phyloP scores from a whole-genome alignment of 2,113 vertebrate genomes.

The Charadrius vociferus region DNA sequence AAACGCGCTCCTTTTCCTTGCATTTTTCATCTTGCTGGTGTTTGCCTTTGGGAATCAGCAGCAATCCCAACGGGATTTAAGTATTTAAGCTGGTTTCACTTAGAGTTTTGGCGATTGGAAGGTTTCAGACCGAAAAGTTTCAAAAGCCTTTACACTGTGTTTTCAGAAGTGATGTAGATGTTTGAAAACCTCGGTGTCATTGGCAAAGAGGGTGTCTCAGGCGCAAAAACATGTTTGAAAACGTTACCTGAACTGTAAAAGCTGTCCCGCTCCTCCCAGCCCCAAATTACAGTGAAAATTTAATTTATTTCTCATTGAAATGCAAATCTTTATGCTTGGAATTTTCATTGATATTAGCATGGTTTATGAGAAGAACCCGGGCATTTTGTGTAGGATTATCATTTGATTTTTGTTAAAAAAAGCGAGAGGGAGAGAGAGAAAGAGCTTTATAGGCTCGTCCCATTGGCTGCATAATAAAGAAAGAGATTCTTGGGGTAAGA shows the following conservation, averaged over 20 bases:
- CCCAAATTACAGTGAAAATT: conserved; percentile 27
- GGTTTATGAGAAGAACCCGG: neutral
- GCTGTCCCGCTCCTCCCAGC: neutral
- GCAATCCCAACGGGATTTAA: neutral
- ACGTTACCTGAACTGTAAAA: neutral
- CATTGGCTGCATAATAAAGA: neutral
- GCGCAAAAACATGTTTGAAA: conserved; percentile 19
- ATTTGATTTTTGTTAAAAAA: neutral
- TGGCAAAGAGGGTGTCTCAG: neutral
- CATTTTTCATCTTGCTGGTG: neutral
- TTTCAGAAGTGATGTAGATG: neutral
- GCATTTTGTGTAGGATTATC: neutral
- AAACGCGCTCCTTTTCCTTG: neutral
- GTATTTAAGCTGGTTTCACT: neutral
- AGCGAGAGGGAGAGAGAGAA: neutral
- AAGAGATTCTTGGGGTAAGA: conserved; percentile 2
- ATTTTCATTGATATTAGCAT: conserved; percentile 23
- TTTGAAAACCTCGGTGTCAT: neutral
- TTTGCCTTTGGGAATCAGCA: neutral
- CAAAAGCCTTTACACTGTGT: neutral
- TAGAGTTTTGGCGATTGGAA: neutral
- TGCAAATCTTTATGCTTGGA: conserved; percentile 33
- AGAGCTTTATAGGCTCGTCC: neutral
- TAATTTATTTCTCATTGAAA: conserved; percentile 64
- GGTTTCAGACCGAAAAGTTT: neutral